These are phyloP conservation scores for Drosophila funebris DNA, from an alignment of 1,140 invertebrate species.

Conservation along the genomic window DNA sequence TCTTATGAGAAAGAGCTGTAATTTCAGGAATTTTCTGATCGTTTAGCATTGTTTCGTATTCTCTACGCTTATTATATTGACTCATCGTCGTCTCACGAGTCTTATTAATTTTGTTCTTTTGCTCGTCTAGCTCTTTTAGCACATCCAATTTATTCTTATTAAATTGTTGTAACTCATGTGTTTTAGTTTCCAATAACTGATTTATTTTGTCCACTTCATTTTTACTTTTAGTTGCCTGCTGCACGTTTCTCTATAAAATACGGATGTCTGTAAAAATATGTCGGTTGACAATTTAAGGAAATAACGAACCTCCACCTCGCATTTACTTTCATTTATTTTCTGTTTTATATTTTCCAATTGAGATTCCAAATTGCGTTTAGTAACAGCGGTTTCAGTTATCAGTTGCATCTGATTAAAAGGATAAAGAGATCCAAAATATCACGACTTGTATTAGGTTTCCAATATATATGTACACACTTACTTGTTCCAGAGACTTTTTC, in stretches of 20 bases:
- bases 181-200: constrained; percentile 43
- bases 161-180: constrained; percentile 40
- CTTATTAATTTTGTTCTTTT: constrained; percentile 2
- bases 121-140: constrained; percentile 42
- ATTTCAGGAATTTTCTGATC: constrained; percentile 69
- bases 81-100: constrained; percentile 32
- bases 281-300: too few relatives aligned
- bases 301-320: constrained; percentile 42
- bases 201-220: constrained; percentile 37
- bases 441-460: not conserved
- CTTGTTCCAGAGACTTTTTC: constrained; percentile 41
- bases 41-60: constrained; percentile 58
- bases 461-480: constrained; percentile 13
- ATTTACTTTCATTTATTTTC: constrained; percentile 46
- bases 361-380: constrained; percentile 17
- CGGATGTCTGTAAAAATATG: not conserved
- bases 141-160: constrained; percentile 26
- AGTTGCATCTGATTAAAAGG: constrained; percentile 29
- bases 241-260: constrained; percentile 44
- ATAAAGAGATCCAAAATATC: not conserved
- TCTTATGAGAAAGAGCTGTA: constrained; percentile 45
- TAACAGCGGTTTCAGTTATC: constrained; percentile 8
- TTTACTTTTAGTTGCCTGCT: constrained; percentile 26
- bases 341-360: constrained; percentile 53
- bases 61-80: constrained; percentile 48